These are phyloP conservation scores for Conistra vaccinii DNA, from an alignment of 2,888 invertebrate species.

Conservation along the genomic window DNA sequence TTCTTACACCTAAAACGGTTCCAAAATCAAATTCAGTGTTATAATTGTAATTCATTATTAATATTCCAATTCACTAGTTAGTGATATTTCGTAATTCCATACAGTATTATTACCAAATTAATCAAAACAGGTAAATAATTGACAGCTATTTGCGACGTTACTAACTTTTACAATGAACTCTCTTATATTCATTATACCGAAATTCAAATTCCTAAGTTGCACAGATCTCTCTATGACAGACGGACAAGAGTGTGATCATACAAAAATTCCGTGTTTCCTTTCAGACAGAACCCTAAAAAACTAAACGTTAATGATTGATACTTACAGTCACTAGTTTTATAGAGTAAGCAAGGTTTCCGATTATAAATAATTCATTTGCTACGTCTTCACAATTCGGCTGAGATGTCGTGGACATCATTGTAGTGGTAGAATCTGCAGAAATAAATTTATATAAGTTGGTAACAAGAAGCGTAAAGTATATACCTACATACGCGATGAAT, in stretches of 20 bases:
- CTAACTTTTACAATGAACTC: too few relatives aligned
- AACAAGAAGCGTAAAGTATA: not conserved
- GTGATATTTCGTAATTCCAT: too few relatives aligned
- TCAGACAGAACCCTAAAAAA: not conserved
- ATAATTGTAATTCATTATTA: too few relatives aligned
- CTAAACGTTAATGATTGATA: not conserved
- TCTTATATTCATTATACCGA: too few relatives aligned
- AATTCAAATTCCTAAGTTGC: not conserved
- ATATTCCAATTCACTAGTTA: too few relatives aligned
- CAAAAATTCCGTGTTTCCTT: not conserved
- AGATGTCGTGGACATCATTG: conserved; percentile 12
- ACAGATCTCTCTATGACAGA: not conserved
- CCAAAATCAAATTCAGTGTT: too few relatives aligned
- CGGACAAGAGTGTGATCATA: not conserved
- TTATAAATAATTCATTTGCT: conserved; percentile 24
- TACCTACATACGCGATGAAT: not conserved
- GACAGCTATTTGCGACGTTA: too few relatives aligned
- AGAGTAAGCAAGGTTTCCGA: conserved; percentile 25
- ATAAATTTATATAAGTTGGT: not conserved
- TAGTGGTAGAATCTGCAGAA: not conserved
- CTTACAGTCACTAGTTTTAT: conserved; percentile 46
- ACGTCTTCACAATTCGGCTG: conserved; percentile 22
- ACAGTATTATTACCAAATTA: too few relatives aligned
- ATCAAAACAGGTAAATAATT: too few relatives aligned
- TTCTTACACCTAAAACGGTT: too few relatives aligned